phyloP scores from a whole-genome alignment of 1,140 invertebrate species.

The Drosophila prosaltans region DNA sequence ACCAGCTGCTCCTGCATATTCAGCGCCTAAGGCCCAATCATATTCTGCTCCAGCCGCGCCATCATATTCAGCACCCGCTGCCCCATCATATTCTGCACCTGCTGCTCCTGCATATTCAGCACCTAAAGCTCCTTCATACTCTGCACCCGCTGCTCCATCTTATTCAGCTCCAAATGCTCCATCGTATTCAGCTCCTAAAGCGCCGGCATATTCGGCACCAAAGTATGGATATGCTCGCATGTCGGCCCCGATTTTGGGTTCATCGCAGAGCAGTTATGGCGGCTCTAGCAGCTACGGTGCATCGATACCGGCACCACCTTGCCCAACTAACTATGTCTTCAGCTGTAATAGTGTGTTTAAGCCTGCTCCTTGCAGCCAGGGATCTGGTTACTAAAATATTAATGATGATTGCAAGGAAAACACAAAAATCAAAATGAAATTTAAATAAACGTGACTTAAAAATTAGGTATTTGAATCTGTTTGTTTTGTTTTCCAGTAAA shows the following conservation, averaged over 20 bases:
- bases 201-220: constrained; percentile 29
- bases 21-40: constrained; percentile 26
- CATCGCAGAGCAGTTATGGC: constrained; percentile 32
- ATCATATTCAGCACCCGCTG: constrained; percentile 45
- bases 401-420: neutral
- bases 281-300: constrained; percentile 32
- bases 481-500: no score
- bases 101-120: constrained; percentile 31
- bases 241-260: constrained; percentile 31
- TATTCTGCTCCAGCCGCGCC: constrained; percentile 34
- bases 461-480: no score
- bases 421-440: neutral
- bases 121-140: constrained; percentile 19
- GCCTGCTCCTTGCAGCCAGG: constrained; percentile 53
- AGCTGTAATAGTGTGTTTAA: constrained; percentile 59
- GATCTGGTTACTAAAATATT: constrained; percentile 35
- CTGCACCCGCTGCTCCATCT: constrained; percentile 16
- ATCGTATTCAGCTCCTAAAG: constrained; percentile 20
- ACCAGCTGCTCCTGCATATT: constrained; percentile 25
- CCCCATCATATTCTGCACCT: constrained; percentile 25
- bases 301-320: constrained; percentile 50
- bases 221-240: constrained; percentile 58
- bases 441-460: neutral
- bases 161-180: constrained; percentile 34
- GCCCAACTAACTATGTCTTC: constrained; percentile 59